A percentile compares a stretch with the other conserved stretches of the same genome.
phyloP scores from a whole-genome alignment of 2,797 vertebrate genomes.

The Molossus molossus region DNA sequence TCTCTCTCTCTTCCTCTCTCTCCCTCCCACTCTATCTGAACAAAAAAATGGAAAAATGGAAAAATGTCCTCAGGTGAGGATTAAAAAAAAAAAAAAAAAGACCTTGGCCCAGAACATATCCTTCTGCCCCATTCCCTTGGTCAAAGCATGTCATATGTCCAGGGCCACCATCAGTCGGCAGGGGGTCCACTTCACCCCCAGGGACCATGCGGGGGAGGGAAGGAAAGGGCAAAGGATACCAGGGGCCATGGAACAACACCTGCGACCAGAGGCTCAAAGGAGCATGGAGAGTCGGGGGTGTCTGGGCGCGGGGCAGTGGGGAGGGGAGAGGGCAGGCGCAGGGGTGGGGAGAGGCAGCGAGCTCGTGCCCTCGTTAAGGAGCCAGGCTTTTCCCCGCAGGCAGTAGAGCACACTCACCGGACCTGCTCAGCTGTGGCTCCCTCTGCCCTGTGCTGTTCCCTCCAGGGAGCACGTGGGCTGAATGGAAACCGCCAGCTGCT shows the following conservation, averaged over 20 bases:
- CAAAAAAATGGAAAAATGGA: too few species aligned
- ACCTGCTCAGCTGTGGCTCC: too few species aligned
- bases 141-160: background rate
- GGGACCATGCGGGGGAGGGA: accelerated
- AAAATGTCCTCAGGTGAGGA: too few species aligned
- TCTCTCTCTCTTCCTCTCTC: too few species aligned
- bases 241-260: accelerated
- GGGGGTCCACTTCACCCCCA: accelerated
- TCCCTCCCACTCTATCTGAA: too few species aligned
- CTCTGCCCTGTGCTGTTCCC: background rate
- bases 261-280: accelerated
- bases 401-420: background rate
- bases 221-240: background rate
- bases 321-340: background rate
- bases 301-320: background rate
- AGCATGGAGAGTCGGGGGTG: accelerated
- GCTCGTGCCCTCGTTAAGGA: background rate
- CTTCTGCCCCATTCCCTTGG: background rate
- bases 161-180: background rate
- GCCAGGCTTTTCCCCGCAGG: background rate
- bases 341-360: background rate
- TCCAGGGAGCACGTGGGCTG: background rate
- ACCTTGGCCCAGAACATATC: too few species aligned
- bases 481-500: slow-evolving; percentile 62
- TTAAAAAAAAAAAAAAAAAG: background rate